Conservation (phyloP, 2,113 vertebrate genomes). For the Oryzias celebensis region DNA sequence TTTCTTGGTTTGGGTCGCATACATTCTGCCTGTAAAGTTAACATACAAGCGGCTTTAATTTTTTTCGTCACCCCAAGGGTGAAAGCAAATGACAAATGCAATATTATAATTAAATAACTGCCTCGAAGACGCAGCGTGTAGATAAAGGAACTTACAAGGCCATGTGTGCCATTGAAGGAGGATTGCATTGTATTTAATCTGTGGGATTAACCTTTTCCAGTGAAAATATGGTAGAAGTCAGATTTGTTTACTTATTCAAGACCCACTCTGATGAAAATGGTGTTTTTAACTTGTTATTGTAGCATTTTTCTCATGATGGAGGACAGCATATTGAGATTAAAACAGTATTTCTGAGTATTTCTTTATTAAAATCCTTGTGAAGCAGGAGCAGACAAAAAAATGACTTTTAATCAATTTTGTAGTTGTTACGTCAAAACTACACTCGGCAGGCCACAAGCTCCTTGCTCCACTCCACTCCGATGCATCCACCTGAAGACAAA, state of each 20-base stretch:
- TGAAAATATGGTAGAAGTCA: slow-evolving; percentile 49
- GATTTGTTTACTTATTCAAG: slow-evolving; percentile 60
- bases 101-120: slow-evolving; percentile 75
- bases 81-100: slow-evolving; percentile 74
- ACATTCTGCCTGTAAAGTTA: slow-evolving; percentile 71
- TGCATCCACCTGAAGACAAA: too few relatives aligned
- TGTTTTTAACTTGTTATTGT: too few relatives aligned
- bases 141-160: slow-evolving; percentile 64
- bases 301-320: too few relatives aligned
- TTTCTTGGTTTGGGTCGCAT: slow-evolving; percentile 65
- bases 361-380: too few relatives aligned
- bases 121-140: slow-evolving; percentile 57
- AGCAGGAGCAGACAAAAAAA: too few relatives aligned
- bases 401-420: too few relatives aligned
- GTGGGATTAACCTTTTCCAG: slow-evolving; percentile 68
- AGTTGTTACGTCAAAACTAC: too few relatives aligned
- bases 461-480: too few relatives aligned
- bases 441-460: too few relatives aligned
- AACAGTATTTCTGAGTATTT: too few relatives aligned
- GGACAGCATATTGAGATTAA: too few relatives aligned
- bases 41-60: slow-evolving; percentile 76
- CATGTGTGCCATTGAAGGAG: slow-evolving; percentile 51
- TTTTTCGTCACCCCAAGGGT: slow-evolving; percentile 75
- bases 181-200: slow-evolving; percentile 73
- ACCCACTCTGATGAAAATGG: too few relatives aligned